Evolutionary conservation across 2,113 vertebrate species (phyloP), one percentile per base, ranked within the genome.

Genomic region (Psettodes erumei): DNA sequence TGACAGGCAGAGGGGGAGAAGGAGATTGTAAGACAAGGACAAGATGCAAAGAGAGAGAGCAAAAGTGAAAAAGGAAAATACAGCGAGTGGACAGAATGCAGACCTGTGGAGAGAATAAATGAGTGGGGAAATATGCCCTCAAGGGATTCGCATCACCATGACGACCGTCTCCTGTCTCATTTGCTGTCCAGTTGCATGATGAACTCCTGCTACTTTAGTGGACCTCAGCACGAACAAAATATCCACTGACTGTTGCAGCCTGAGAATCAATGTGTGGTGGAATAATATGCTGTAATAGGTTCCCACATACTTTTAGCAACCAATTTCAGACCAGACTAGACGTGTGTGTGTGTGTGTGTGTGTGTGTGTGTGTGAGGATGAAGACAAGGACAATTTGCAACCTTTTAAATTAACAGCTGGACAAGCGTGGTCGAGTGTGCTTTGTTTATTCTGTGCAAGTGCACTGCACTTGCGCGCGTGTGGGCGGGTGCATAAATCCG

Each of bases 131-230:
- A 77, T 88, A 65, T 79, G 50, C 64, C 74, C 83, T 85, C 54
- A 18, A 82, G 86, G 77, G 79, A 87, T 82, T 82, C 56, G 68
- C 74, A 89, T 92, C 85, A 75, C 88, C 85, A 90, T 91, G 88
- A 88, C 89, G 88, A 91, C 92, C 58, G 43, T 71, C 60, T 82
- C 72, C 71, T 77, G 75, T 88, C 83, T 88, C 71, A 82, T 89
- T 75, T 56, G 50, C 75, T 81, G 82, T 92, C 79, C 84, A 55
- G 79, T 63, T 77, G 71, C 61, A 76, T 77, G 87, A 91, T 86
- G 79, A 89, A 85, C 82, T 79, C 66, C 30, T 63, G 55, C 59
- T 75, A 80, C 79, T 86, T 84, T 65, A 45, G 37, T 58, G 54
- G 75, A 84, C 58, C 42, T 71, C 32, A 62, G 37, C n/a, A 53